Evolutionary conservation across 2,888 invertebrate species (phyloP).

Genomic region (Lasiommata megera): DNA sequence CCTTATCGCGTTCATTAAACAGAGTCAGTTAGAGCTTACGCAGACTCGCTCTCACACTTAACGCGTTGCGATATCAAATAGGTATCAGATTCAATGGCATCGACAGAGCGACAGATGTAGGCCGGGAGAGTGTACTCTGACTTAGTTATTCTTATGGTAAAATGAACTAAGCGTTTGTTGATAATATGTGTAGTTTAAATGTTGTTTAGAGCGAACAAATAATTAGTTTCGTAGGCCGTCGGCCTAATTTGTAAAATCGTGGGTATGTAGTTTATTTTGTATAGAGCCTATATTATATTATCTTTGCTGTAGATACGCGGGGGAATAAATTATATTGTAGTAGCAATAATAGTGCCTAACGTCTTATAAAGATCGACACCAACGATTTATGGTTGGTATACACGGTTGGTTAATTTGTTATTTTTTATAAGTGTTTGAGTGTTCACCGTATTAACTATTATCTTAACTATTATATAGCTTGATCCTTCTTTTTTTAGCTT

Average conservation of each 20-base stretch:
- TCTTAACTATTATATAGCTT: conserved; percentile 23
- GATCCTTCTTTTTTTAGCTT: conserved; percentile 35
- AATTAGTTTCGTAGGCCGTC: conserved; percentile 60
- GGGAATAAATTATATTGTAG: conserved; percentile 71
- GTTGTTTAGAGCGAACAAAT: conserved; percentile 61
- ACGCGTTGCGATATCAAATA: not conserved
- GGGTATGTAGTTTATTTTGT: conserved; percentile 72
- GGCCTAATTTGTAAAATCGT: conserved; percentile 72
- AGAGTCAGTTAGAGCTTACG: not conserved
- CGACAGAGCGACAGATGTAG: not conserved
- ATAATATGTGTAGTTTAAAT: conserved; percentile 67
- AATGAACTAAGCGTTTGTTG: conserved; percentile 44
- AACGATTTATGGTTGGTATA: conserved; percentile 42
- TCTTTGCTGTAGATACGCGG: conserved; percentile 75
- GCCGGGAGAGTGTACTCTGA: not conserved
- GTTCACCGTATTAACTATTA: conserved; percentile 49
- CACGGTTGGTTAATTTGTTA: conserved; percentile 70
- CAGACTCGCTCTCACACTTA: not conserved
- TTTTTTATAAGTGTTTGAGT: conserved; percentile 70
- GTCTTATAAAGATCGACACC: conserved; percentile 72
- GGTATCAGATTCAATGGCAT: not conserved
- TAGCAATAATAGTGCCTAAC: conserved; percentile 80
- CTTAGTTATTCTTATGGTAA: not conserved
- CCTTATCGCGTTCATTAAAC: not conserved
- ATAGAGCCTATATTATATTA: conserved; percentile 55